Percentiles rank a stretch among this genome's conserved stretches.
These are phyloP conservation scores for Stictonetta naevosa DNA, from an alignment of 2,113 vertebrate genomes.

Conservation along the genomic window DNA sequence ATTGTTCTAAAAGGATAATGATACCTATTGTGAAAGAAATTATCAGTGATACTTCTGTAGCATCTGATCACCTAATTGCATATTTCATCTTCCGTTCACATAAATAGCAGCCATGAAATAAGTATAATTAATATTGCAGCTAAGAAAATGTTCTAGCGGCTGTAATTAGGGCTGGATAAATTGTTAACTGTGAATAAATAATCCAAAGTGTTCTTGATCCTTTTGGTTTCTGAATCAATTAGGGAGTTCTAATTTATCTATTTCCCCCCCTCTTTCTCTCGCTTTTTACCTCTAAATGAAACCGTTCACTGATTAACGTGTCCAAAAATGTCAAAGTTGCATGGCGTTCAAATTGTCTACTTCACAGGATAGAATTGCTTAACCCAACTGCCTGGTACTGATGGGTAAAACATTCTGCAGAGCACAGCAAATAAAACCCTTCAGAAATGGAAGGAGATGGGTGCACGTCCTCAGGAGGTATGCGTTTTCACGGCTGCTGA, in stretches of 20 bases:
- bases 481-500: background rate
- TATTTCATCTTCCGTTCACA: conserved; percentile 48
- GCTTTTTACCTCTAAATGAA: background rate
- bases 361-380: background rate
- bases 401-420: background rate
- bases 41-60: background rate
- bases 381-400: background rate
- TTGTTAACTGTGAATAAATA: conserved; percentile 55
- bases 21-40: conserved; percentile 9
- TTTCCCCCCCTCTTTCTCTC: background rate
- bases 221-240: conserved; percentile 5
- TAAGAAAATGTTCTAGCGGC: conserved; percentile 8
- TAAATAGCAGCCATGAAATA: conserved; percentile 37
- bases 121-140: conserved; percentile 47
- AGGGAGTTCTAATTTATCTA: background rate
- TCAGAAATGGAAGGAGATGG: rapidly evolving
- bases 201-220: conserved; percentile 14
- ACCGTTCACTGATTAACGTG: background rate
- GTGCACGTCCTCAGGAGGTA: background rate
- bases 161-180: conserved; percentile 62
- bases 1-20: background rate
- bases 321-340: background rate
- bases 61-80: conserved; percentile 51
- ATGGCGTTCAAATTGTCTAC: background rate
- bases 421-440: background rate